A percentile compares a stretch with the other conserved stretches of the same genome.
Conservation (phyloP, 2,888 invertebrate species). For the Agriopis leucophaearia region DNA sequence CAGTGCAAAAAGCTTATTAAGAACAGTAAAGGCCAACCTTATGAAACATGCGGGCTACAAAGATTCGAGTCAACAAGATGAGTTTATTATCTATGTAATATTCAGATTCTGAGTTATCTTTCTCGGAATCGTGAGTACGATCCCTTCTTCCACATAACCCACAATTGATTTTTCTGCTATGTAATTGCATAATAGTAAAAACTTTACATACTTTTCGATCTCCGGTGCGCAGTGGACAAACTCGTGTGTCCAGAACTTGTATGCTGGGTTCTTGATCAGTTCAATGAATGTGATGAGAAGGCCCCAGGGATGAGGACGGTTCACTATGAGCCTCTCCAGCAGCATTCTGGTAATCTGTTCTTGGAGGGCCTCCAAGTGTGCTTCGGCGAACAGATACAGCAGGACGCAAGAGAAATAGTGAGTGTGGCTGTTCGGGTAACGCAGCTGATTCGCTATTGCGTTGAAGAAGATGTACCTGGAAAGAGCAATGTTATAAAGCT, state of each 20-base stretch:
- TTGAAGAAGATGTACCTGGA: slow-evolving; percentile 97
- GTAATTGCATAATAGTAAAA: not conserved
- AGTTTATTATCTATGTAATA: no score
- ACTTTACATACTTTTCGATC: slow-evolving; percentile 95
- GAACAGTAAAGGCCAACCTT: no score
- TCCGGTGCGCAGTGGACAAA: slow-evolving; percentile 99
- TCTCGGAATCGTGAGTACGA: not conserved
- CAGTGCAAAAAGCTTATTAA: no score
- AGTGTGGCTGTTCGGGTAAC: slow-evolving; percentile 99
- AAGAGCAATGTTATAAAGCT: slow-evolving; percentile 27
- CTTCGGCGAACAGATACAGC: slow-evolving; percentile 98
- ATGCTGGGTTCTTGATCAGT: slow-evolving; percentile 98
- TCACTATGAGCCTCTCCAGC: slow-evolving; percentile 98
- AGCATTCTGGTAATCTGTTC: slow-evolving; percentile 99
- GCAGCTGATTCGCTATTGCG: slow-evolving; percentile 98
- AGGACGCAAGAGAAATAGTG: slow-evolving; percentile 99
- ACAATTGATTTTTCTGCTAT: not conserved
- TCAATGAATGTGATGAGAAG: slow-evolving; percentile 99
- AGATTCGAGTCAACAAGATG: no score
- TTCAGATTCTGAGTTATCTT: no score
- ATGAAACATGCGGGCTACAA: no score
- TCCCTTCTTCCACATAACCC: not conserved
- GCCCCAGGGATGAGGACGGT: slow-evolving; percentile 99
- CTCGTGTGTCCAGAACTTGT: slow-evolving; percentile 99
- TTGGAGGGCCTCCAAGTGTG: slow-evolving; percentile 98